Percentiles rank a stretch among this genome's conserved stretches.
Conservation (phyloP, 1,140 invertebrate genomes). For the Drosophila ficusphila region DNA sequence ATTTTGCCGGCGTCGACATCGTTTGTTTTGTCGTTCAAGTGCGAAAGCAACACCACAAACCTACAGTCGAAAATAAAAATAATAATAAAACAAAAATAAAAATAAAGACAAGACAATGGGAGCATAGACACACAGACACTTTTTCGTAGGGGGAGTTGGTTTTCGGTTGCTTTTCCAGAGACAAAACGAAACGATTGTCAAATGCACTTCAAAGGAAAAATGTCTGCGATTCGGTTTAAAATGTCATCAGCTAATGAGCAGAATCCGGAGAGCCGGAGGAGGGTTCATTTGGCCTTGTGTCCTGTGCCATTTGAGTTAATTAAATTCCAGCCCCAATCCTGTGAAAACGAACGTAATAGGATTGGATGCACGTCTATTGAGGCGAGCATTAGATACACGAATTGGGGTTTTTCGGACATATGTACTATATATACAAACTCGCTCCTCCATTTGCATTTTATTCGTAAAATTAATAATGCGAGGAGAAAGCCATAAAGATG, state of each 20-base stretch:
- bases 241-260: constrained; percentile 22
- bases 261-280: neutral
- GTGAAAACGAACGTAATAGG: neutral
- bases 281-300: constrained; percentile 9
- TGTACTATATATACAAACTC: too few species aligned
- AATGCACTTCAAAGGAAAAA: constrained; percentile 37
- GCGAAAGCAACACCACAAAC: constrained; percentile 37
- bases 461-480: neutral
- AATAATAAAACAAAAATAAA: constrained; percentile 13
- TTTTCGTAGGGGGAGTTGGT: neutral
- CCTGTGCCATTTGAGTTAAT: constrained; percentile 11
- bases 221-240: constrained; percentile 5
- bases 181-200: constrained; percentile 4
- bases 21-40: constrained; percentile 57
- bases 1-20: constrained; percentile 44
- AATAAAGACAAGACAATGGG: constrained; percentile 6
- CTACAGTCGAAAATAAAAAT: constrained; percentile 23
- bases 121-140: neutral
- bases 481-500: neutral
- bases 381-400: neutral
- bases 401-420: neutral
- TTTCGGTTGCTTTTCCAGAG: neutral
- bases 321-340: constrained; percentile 6
- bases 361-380: neutral
- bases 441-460: neutral